Evolutionary conservation across 1,140 invertebrate species (phyloP).

Genomic region (Colletes gigas): DNA sequence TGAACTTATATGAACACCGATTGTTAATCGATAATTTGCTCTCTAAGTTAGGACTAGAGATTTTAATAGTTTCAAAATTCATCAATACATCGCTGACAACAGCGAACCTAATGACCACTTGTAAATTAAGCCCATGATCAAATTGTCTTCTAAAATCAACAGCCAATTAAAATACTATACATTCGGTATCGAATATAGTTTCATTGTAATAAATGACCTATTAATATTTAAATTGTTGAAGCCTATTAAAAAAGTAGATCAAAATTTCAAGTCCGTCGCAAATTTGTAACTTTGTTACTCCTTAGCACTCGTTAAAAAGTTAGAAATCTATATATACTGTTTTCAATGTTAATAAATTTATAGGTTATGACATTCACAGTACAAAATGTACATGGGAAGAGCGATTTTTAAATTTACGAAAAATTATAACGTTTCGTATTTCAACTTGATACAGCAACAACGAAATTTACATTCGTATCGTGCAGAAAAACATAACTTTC

Average conservation of each 20-base stretch:
- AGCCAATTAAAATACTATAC: neutral
- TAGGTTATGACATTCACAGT: conserved; percentile 29
- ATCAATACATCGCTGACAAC: too few relatives aligned
- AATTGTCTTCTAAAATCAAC: neutral
- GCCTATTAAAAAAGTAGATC: too few relatives aligned
- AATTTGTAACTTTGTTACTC: neutral
- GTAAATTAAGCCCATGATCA: neutral
- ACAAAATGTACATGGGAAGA: conserved; percentile 40
- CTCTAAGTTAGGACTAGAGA: too few relatives aligned
- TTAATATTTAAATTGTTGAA: neutral
- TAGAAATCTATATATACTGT: neutral
- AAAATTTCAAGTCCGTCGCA: too few relatives aligned
- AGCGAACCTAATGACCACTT: too few relatives aligned
- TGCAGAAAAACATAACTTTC: conserved; percentile 4
- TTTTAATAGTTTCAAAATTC: too few relatives aligned
- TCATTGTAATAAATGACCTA: neutral
- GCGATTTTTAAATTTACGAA: neutral
- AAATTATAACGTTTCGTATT: neutral
- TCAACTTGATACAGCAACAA: conserved; percentile 23
- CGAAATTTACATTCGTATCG: conserved; percentile 32
- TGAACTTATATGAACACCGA: too few relatives aligned
- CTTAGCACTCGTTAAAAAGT: neutral
- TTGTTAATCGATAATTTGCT: too few relatives aligned
- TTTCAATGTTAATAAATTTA: neutral
- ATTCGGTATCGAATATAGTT: neutral